phyloP scores from a whole-genome alignment of 2,113 vertebrate species.

The Oreamnos americanus region DNA sequence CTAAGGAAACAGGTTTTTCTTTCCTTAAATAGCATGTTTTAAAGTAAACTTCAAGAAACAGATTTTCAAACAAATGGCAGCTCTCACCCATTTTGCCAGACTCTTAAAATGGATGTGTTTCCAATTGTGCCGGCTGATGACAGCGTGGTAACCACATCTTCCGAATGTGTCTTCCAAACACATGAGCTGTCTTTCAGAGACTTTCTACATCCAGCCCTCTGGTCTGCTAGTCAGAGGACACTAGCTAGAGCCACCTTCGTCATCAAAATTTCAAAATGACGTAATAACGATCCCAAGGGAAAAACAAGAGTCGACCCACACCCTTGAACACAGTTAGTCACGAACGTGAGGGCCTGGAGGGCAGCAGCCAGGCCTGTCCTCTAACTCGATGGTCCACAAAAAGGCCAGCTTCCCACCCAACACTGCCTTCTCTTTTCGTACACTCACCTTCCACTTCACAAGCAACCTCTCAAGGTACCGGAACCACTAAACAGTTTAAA shows the following conservation, averaged over 20 bases:
- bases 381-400: background rate
- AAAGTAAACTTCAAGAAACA: background rate
- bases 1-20: background rate
- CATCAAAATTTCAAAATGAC: background rate
- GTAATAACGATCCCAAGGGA: background rate
- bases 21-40: background rate
- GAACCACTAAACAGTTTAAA: constrained; percentile 15
- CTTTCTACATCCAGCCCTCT: background rate
- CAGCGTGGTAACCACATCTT: fast-evolving
- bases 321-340: background rate
- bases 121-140: fast-evolving
- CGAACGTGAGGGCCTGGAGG: background rate
- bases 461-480: background rate
- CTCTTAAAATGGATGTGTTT: background rate
- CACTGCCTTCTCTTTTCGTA: background rate
- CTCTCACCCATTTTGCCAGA: constrained; percentile 7
- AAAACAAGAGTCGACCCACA: background rate
- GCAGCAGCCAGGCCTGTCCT: background rate
- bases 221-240: background rate
- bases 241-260: background rate
- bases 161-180: background rate
- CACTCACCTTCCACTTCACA: background rate
- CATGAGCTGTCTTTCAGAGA: background rate
- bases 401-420: background rate
- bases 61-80: background rate